Evolutionary conservation across 2,888 invertebrate species (phyloP).

Genomic region (Dyspetes luteomarginatus): DNA sequence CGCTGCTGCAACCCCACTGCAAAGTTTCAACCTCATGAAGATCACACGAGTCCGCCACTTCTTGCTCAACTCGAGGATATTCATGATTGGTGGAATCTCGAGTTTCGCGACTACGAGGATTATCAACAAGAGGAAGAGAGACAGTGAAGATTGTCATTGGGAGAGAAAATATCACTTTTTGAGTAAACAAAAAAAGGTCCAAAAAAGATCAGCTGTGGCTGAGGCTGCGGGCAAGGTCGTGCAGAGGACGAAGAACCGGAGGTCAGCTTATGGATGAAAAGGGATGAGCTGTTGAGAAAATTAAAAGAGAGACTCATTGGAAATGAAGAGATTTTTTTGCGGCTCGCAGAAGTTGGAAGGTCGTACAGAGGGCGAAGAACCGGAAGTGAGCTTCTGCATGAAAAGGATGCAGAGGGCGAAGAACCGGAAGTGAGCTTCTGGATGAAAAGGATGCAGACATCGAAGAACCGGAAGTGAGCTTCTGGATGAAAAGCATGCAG

Average conservation of each 20-base stretch:
- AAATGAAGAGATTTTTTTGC: too few species aligned
- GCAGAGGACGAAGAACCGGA: background rate
- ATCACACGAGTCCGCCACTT: background rate
- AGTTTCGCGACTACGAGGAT: background rate
- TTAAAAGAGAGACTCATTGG: too few species aligned
- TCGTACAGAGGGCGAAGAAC: background rate
- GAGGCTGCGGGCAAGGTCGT: background rate
- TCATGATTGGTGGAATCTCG: background rate
- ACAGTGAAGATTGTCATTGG: background rate
- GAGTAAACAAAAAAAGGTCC: background rate
- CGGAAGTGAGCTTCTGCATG: background rate
- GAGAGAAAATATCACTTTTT: background rate
- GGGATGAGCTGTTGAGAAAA: background rate
- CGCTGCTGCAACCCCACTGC: too few species aligned
- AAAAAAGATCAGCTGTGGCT: too few species aligned
- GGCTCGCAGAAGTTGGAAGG: too few species aligned
- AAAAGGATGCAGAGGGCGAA: too few species aligned
- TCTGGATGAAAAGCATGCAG: too few species aligned
- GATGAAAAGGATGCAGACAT: too few species aligned
- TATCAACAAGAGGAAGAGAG: background rate
- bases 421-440: background rate
- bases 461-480: too few species aligned
- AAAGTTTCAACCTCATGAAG: slow-evolving; percentile 6
- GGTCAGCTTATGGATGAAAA: background rate
- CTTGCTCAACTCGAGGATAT: background rate